Evolutionary conservation across 30 jellyfish, hydroid and myxozoan genomes (phyloP).

Genomic region (Cassiopea xamachana): DNA sequence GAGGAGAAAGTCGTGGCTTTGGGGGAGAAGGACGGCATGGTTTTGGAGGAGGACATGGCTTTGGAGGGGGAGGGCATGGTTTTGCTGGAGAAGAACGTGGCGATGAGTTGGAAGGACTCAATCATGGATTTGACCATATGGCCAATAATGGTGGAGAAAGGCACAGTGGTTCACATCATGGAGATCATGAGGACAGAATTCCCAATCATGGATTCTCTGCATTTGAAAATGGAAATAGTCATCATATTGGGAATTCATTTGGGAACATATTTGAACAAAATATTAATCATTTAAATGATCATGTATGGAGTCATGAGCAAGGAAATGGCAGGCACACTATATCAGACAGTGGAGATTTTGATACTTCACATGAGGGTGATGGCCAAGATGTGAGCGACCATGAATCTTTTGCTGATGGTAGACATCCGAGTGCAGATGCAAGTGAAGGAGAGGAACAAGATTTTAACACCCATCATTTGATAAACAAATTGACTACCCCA

Average conservation of each 20-base stretch:
- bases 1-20: slow-evolving; percentile 46
- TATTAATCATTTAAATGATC: slow-evolving; percentile 23
- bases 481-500: slow-evolving; percentile 35
- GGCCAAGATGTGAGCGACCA: slow-evolving; percentile 10
- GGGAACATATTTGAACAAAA: slow-evolving; percentile 52
- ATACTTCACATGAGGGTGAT: slow-evolving; percentile 2
- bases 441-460: slow-evolving; percentile 60
- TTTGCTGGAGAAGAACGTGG: slow-evolving; percentile 46
- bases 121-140: slow-evolving; percentile 37
- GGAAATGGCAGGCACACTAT: slow-evolving; percentile 41
- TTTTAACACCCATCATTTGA: slow-evolving; percentile 43
- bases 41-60: slow-evolving; percentile 25
- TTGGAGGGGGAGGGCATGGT: slow-evolving; percentile 28
- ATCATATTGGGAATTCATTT: slow-evolving; percentile 33
- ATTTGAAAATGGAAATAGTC: slow-evolving; percentile 39
- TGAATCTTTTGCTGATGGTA: slow-evolving; percentile 1
- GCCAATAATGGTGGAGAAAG: slow-evolving; percentile 11
- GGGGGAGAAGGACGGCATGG: slow-evolving; percentile 62
- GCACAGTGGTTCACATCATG: slow-evolving; percentile 25
- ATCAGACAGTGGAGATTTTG: slow-evolving; percentile 29
- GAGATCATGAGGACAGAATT: slow-evolving; percentile 47
- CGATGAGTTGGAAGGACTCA: slow-evolving; percentile 31
- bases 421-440: slow-evolving; percentile 12
- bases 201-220: slow-evolving; percentile 55
- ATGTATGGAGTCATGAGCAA: slow-evolving; percentile 39